Evolutionary conservation across 2,113 vertebrate genomes (phyloP).

Genomic region (Cebidichthys violaceus): DNA sequence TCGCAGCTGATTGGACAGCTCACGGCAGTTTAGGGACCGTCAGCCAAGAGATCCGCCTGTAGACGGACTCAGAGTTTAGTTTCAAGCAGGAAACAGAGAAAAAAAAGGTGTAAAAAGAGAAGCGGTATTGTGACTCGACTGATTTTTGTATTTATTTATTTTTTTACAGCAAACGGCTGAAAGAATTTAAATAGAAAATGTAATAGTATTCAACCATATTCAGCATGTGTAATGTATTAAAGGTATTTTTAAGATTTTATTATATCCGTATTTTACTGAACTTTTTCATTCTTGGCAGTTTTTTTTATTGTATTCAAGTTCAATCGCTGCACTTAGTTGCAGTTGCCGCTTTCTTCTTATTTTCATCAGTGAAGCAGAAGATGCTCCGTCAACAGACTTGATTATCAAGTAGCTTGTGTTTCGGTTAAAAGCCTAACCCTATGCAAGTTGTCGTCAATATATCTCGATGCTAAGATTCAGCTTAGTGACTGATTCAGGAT

Average conservation of each 20-base stretch:
- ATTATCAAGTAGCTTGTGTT: neutral
- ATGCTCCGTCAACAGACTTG: neutral
- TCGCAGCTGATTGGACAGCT: slow-evolving; percentile 77
- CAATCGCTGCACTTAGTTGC: neutral
- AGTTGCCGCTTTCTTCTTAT: neutral
- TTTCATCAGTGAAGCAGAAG: neutral
- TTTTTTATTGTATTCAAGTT: neutral
- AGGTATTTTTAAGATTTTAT: neutral
- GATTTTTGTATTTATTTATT: neutral
- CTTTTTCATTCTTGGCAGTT: no score
- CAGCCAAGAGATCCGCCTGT: slow-evolving; percentile 60
- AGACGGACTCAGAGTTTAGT: neutral
- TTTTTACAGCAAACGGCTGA: neutral
- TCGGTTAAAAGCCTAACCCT: neutral
- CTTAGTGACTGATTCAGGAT: neutral
- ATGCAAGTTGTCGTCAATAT: neutral
- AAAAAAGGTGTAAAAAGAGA: neutral
- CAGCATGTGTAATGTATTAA: neutral
- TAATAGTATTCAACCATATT: neutral
- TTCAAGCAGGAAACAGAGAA: neutral
- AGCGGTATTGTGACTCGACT: neutral
- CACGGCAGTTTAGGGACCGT: slow-evolving; percentile 74
- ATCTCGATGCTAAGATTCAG: neutral
- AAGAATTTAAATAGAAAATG: neutral
- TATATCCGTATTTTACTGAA: neutral